Base-by-base conservation (phyloP, 2,113 vertebrate species). In the Oryzias woworae region DNA sequence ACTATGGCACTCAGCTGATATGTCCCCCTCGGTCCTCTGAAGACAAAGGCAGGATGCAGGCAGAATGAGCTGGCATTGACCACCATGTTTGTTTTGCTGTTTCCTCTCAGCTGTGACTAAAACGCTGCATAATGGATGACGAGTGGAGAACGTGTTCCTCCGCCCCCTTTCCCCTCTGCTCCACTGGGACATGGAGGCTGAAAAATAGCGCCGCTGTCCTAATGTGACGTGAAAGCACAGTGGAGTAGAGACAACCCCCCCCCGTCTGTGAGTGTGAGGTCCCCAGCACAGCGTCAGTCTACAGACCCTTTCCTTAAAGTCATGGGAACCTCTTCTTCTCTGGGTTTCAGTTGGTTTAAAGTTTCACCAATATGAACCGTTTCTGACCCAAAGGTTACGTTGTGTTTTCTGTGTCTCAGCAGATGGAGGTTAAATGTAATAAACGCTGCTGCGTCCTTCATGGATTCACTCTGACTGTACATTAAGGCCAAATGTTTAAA, bases 61-160 rank as follows among this genome's bases (percentile, higher is more conserved):
- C 36, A 61, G 20, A 42, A 45, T 44, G 15, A 71, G 2, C 8
- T 24, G 8, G 59, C 71, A 53, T 36, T 47, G 49, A 48, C 54
- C 45, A 64, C 41, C 55, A 28, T 56, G 52, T 77, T 65, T 59
- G 58, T 43, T 58, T 57, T 50, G 45, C 61, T 22, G 0, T 73
- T 69, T 50, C 62, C 23, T 75, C 66, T 66, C 53, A 2, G 31
- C 58, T 75, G 73, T 83, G 84, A 88, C 73, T 88, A 85, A 85
- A 83, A 63, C 61, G 65, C 65, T 82, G 84, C 88, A 87, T 89
- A 87, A 88, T 83, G 80, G 74, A 88, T 85, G 83, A 82, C 75
- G 78, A 82, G 71, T 64, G 71, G 53, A 51, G 63, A 71, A 57
- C 63, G 67, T 63, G 63, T 54, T 23, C 20, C 59, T 46, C 57